phyloP scores from a whole-genome alignment of 2,888 invertebrate genomes.

The Mechanitis messenoides region DNA sequence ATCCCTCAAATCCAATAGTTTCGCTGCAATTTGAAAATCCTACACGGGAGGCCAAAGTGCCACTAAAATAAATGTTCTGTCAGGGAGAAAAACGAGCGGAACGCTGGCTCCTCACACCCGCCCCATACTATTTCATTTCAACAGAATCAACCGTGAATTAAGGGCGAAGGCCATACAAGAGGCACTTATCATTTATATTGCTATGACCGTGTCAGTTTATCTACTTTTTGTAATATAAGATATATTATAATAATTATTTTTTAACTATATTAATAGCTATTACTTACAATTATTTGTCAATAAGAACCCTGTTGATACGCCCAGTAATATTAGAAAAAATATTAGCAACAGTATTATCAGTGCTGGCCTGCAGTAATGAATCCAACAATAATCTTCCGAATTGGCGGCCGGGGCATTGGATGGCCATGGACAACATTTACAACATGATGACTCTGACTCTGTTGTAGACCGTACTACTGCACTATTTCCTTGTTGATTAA shows the following conservation, averaged over 20 bases:
- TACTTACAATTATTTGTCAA: slow-evolving; percentile 78
- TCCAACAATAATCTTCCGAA: slow-evolving; percentile 72
- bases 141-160: slow-evolving; percentile 47
- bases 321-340: slow-evolving; percentile 74
- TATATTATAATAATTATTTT: neutral
- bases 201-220: slow-evolving; percentile 13
- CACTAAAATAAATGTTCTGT: slow-evolving; percentile 74
- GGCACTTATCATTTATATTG: slow-evolving; percentile 29
- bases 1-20: slow-evolving; percentile 53
- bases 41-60: slow-evolving; percentile 60
- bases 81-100: slow-evolving; percentile 71
- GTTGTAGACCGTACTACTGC: slow-evolving; percentile 59
- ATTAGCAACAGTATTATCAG: slow-evolving; percentile 71
- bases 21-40: slow-evolving; percentile 66
- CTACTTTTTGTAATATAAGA: slow-evolving; percentile 2
- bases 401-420: slow-evolving; percentile 57
- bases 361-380: slow-evolving; percentile 74
- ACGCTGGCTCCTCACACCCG: slow-evolving; percentile 41
- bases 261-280: slow-evolving; percentile 1
- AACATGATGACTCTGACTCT: slow-evolving; percentile 46
- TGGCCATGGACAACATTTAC: slow-evolving; percentile 60
- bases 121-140: slow-evolving; percentile 44
- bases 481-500: slow-evolving; percentile 73
- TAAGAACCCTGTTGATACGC: slow-evolving; percentile 75
- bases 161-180: slow-evolving; percentile 33